Evolutionary conservation across 2,797 vertebrate species (phyloP), one percentile per base, ranked within the genome.

Genomic region (Sardinella longiceps): DNA sequence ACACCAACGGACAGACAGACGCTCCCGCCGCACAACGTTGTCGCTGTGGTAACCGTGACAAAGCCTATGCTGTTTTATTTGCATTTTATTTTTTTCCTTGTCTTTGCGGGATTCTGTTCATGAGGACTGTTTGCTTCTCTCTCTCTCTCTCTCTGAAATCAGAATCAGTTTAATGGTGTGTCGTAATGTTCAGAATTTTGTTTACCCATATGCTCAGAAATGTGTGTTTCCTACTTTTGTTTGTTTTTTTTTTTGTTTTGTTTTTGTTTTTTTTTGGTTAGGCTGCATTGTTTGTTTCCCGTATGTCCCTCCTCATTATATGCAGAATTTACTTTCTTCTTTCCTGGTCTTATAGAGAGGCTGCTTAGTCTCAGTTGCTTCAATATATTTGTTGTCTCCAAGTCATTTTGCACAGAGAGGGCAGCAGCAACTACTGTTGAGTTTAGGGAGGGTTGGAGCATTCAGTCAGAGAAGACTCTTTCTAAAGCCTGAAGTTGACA

Each of bases 251-350:
- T 20, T 20, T 56, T 15, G 53, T 56, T 83, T 56, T 20, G 20
- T 3, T 56, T 83, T 60, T 60, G 10, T 63, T n/a, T 25, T 63
- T 25, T 25, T 5, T 11, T 63, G 58, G 50, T 84, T 81, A 51
- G 53, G 45, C 86, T 90, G 86, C 83, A 63, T 45, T 30, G 81
- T 85, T 82, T 53, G 37, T 83, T 28, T 85, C 86, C 43, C 39
- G 3, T 77, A 20, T 77, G 70, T 77, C 70, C 33, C 37, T 43
- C 33, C 37, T 43, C 70, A 39, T 77, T 43, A 43, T 20, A 43
- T 43, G 70, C 70, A 43, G 33, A 77, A 7, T 77, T 77, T 18
- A 77, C 18, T 33, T 37, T 20, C 1, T 43, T 77, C 20, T 43
- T 77, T 77, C 70, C 37, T 43, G 30, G 30, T 77, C 70, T 77